Evolutionary conservation across 2,797 vertebrate genomes (phyloP).

Genomic region (Sebastes jordani): DNA sequence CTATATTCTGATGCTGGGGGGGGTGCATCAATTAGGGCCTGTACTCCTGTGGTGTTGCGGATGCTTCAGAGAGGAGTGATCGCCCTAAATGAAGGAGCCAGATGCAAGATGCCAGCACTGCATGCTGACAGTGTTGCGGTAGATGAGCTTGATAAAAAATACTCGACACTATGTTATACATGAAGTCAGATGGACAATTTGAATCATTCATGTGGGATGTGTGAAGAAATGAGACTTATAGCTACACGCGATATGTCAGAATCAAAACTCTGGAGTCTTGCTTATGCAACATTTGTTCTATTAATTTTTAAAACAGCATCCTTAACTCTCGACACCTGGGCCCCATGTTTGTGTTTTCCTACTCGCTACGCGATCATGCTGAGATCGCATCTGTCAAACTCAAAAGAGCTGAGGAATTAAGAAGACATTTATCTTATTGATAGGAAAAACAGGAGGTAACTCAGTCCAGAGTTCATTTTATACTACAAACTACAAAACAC

Average conservation of each 20-base stretch:
- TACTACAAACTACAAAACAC: slow-evolving; percentile 23
- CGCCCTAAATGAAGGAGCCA: slow-evolving; percentile 42
- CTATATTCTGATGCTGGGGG: slow-evolving; percentile 62
- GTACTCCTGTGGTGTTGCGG: slow-evolving; percentile 53
- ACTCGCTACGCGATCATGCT: slow-evolving; percentile 27
- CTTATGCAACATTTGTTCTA: slow-evolving; percentile 50
- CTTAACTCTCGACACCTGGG: slow-evolving; percentile 44
- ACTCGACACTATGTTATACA: neutral
- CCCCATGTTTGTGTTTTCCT: slow-evolving; percentile 45
- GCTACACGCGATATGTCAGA: neutral
- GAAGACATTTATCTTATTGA: slow-evolving; percentile 8
- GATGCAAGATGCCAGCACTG: slow-evolving; percentile 31
- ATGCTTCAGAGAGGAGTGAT: slow-evolving; percentile 57
- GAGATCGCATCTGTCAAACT: slow-evolving; percentile 56
- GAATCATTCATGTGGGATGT: slow-evolving; percentile 7
- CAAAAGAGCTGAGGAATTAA: slow-evolving; percentile 33
- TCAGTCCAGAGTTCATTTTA: slow-evolving; percentile 31
- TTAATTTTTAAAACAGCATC: slow-evolving; percentile 45
- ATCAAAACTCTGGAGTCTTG: slow-evolving; percentile 19
- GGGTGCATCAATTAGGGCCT: slow-evolving; percentile 63
- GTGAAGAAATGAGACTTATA: slow-evolving; percentile 9
- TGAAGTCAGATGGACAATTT: slow-evolving; percentile 3
- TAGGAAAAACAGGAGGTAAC: slow-evolving; percentile 20
- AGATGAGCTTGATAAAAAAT: slow-evolving; percentile 29
- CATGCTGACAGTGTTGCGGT: slow-evolving; percentile 33